Percentiles rank a stretch among this genome's conserved stretches.
These are phyloP conservation scores for Brachionus plicatilis DNA, from an alignment of 1,140 invertebrate species.

Conservation along the genomic window DNA sequence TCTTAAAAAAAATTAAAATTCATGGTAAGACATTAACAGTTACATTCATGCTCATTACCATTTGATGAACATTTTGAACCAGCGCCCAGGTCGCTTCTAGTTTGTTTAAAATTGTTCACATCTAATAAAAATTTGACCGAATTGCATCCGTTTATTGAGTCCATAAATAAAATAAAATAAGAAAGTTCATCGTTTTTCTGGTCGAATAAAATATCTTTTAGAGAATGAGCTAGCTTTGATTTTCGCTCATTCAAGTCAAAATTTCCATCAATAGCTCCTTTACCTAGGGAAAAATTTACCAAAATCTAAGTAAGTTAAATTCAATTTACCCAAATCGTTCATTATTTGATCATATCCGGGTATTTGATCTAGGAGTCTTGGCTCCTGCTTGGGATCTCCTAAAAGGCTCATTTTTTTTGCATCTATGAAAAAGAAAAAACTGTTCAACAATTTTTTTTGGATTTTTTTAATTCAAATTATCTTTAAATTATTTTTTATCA, in stretches of 20 bases:
- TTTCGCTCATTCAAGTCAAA: background rate
- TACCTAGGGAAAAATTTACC: background rate
- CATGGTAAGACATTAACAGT: background rate
- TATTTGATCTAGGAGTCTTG: background rate
- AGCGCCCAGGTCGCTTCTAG: background rate
- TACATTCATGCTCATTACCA: background rate
- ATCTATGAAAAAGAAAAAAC: background rate
- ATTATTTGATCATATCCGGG: background rate
- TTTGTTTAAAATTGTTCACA: background rate
- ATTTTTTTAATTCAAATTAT: background rate
- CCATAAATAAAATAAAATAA: conserved; percentile 6
- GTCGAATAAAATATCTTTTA: conserved; percentile 25
- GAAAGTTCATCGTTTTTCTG: conserved; percentile 6
- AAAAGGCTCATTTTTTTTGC: background rate
- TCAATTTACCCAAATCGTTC: background rate
- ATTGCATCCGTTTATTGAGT: background rate
- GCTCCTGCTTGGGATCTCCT: background rate
- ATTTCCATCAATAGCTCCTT: background rate
- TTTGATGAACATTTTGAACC: background rate
- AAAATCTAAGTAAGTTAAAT: background rate
- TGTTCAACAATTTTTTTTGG: background rate
- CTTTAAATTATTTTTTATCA: background rate
- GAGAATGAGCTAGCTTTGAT: background rate
- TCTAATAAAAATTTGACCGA: background rate
- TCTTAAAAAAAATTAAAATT: background rate